Evolutionary conservation across 2,888 invertebrate species (phyloP), one percentile per base, ranked within the genome.

Genomic region (Cepaea hortensis): DNA sequence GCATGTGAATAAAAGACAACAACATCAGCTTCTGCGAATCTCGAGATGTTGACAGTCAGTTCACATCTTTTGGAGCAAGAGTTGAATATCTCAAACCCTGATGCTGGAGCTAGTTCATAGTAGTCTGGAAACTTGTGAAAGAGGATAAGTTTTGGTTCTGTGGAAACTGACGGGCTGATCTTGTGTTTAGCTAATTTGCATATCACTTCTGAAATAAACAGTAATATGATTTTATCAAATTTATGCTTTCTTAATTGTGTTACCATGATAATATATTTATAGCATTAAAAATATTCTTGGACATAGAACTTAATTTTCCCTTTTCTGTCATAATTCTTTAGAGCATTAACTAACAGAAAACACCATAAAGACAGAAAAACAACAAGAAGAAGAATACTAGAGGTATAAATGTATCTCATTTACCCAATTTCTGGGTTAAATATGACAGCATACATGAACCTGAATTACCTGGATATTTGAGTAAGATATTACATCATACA

Each of bases 101-200:
- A 65, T 3, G 23, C 23, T 5, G 18, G 6, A 55, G 77, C 55
- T 2, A 89, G 81, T 46, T 80, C 88, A 73, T 89, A 89, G 72
- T 65, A 89, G 75, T 82, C 46, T 55, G 89, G 89, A 62, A 89
- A 88, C 3, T 81, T 75, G 35, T 86, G 23, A 70, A 88, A 87
- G 7, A 88, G 84, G 15, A 88, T 65, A 3, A 77, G 46, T 72
- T 86, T 86, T 9, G 76, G 9, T 4, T 73, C 70, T 6, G 46
- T 55, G 3, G 15, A 23, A 46, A 20, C 62, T 35, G 13, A 1
- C 7, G 13, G n/a, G 18, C 6, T 11, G 15, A 62, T 23, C 15
- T 62, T 79, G 62, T 35, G 1, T 62, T 23, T 35, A 79, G 4
- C 23, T 5, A 7, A 2, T 4, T 61, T 5, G 23, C 79, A 79